Percentiles rank a stretch among this genome's conserved stretches.
Evolutionary conservation across 1,140 invertebrate genomes (phyloP).

Genomic region (Bombus waltoni): DNA sequence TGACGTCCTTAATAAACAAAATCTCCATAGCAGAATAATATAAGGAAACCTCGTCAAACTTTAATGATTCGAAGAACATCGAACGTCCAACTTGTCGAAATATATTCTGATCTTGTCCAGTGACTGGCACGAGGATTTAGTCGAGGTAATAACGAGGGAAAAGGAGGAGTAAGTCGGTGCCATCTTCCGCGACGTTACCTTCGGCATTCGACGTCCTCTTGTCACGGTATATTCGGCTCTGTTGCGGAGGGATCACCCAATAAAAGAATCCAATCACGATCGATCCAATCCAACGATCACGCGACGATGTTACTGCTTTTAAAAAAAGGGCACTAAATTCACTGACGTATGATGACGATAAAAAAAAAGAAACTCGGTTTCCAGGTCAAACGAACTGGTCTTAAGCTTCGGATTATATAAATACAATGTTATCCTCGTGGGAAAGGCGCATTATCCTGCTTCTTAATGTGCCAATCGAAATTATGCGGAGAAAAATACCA

Average conservation of each 20-base stretch:
- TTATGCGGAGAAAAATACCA: conserved; percentile 4
- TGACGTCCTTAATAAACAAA: neutral
- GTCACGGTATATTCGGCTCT: conserved; percentile 55
- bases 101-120: neutral
- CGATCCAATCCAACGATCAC: conserved; percentile 38
- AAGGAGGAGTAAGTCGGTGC: conserved; percentile 41
- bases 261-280: neutral
- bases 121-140: conserved; percentile 47
- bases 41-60: neutral
- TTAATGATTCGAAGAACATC: neutral
- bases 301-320: conserved; percentile 2
- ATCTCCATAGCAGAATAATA: neutral
- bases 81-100: neutral
- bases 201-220: conserved; percentile 44
- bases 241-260: neutral
- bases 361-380: neutral
- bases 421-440: neutral
- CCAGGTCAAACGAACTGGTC: neutral
- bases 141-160: conserved; percentile 9
- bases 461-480: neutral
- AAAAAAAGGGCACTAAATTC: neutral
- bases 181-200: conserved; percentile 45
- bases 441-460: neutral
- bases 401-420: too few species aligned
- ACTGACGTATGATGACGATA: neutral